A percentile compares a stretch with the other conserved stretches of the same genome.
These are phyloP conservation scores for Tinamus major DNA, from an alignment of 2,797 vertebrate species.

Conservation along the genomic window DNA sequence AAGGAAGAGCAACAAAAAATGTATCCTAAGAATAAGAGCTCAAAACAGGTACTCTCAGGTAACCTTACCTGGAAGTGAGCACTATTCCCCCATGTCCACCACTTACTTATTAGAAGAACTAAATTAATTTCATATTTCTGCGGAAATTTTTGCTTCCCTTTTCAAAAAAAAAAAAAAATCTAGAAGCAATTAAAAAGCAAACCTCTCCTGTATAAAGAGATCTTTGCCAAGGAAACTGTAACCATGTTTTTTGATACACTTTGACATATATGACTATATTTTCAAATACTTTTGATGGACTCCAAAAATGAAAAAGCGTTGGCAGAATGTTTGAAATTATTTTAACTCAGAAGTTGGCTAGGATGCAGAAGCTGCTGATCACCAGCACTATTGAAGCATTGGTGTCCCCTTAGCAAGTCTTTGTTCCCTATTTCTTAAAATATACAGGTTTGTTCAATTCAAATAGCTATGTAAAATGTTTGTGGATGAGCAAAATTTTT, in stretches of 20 bases:
- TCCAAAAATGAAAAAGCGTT: not conserved
- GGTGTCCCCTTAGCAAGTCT: not conserved
- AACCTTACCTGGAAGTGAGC: not conserved
- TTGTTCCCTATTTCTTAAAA: not conserved
- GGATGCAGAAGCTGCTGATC: not conserved
- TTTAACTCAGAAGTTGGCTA: not conserved
- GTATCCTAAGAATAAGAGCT: not conserved
- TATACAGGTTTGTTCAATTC: not conserved
- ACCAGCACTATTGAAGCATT: not conserved
- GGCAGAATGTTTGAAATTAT: too few relatives aligned
- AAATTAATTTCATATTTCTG: not conserved
- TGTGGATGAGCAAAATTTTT: not conserved
- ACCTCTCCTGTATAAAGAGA: not conserved
- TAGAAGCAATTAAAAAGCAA: not conserved
- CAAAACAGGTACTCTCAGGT: not conserved
- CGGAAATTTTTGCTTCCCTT: not conserved
- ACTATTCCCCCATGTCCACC: not conserved
- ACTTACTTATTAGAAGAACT: not conserved
- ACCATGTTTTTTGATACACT: not conserved
- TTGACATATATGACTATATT: too few relatives aligned
- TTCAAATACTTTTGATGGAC: accelerated
- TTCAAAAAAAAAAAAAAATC: not conserved
- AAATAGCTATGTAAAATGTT: not conserved
- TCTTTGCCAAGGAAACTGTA: not conserved
- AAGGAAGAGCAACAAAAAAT: not conserved